Evolutionary conservation across 1,140 invertebrate genomes (phyloP).

Genomic region (Drosophila setifemur): DNA sequence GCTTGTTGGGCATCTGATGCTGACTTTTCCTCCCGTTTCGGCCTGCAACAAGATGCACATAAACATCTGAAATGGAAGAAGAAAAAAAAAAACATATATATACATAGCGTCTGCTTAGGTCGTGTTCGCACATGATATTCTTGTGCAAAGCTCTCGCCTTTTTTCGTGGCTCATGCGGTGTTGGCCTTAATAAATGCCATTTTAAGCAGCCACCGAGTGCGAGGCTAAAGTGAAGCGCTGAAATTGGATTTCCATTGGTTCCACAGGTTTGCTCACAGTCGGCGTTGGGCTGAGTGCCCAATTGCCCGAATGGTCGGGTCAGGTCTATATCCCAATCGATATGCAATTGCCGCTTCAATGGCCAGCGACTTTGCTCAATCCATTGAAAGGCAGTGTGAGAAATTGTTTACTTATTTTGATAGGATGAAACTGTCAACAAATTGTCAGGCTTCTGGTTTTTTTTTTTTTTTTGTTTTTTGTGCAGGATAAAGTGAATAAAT

Average conservation of each 20-base stretch:
- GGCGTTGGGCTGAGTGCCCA: not conserved
- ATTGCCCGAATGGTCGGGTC: not conserved
- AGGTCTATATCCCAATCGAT: slow-evolving; percentile 7
- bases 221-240: slow-evolving; percentile 6
- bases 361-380: not conserved
- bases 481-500: too few relatives aligned
- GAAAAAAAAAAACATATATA: slow-evolving; percentile 10
- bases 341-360: not conserved
- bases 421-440: not conserved
- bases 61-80: too few relatives aligned
- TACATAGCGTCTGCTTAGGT: slow-evolving; percentile 11
- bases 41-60: slow-evolving; percentile 26
- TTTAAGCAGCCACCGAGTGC: slow-evolving; percentile 19
- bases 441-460: too few relatives aligned
- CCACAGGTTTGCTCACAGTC: not conserved
- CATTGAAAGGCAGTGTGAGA: not conserved
- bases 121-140: slow-evolving; percentile 18
- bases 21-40: slow-evolving; percentile 46
- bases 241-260: slow-evolving; percentile 33
- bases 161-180: slow-evolving; percentile 18
- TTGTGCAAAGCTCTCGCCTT: not conserved
- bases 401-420: not conserved
- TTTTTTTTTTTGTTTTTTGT: too few relatives aligned
- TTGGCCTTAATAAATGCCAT: slow-evolving; percentile 48
- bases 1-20: slow-evolving; percentile 33